Percentiles rank a stretch among this genome's conserved stretches.
phyloP scores from a whole-genome alignment of 2,797 vertebrate species.

The Rhinoraja longicauda region DNA sequence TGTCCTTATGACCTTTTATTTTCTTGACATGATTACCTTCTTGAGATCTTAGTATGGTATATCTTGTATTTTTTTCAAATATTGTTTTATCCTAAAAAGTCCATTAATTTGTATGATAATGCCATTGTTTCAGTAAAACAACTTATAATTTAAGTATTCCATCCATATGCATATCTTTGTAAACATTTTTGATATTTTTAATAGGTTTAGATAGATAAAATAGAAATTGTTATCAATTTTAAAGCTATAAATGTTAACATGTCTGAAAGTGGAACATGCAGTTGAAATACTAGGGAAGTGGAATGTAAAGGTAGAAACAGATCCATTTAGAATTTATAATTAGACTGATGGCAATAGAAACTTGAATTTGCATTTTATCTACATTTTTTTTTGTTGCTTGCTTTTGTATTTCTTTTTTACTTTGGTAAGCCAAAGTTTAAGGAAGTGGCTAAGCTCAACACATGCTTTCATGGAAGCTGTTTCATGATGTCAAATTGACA shows the following conservation, averaged over 20 bases:
- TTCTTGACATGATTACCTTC: too few relatives aligned
- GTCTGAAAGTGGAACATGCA: neutral
- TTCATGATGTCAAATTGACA: neutral
- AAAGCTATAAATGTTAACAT: neutral
- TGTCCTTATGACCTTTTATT: too few relatives aligned
- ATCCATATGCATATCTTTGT: neutral
- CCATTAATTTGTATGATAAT: too few relatives aligned
- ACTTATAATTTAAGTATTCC: neutral
- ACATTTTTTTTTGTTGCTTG: neutral
- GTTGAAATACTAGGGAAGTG: neutral
- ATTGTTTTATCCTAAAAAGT: too few relatives aligned
- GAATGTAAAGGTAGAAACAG: neutral
- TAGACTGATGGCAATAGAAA: neutral
- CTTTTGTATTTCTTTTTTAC: neutral
- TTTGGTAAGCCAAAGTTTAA: neutral
- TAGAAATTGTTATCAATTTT: too few relatives aligned
- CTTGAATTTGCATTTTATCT: neutral
- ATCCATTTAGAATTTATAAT: neutral
- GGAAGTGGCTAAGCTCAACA: neutral
- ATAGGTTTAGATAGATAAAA: too few relatives aligned
- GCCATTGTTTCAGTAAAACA: too few relatives aligned
- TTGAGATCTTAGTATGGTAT: too few relatives aligned
- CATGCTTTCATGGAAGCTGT: neutral
- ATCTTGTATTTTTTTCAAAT: too few relatives aligned
- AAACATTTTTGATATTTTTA: neutral